Evolutionary conservation across 2,888 invertebrate species (phyloP), one percentile per base, ranked within the genome.

Genomic region (Aphodius sticticus): DNA sequence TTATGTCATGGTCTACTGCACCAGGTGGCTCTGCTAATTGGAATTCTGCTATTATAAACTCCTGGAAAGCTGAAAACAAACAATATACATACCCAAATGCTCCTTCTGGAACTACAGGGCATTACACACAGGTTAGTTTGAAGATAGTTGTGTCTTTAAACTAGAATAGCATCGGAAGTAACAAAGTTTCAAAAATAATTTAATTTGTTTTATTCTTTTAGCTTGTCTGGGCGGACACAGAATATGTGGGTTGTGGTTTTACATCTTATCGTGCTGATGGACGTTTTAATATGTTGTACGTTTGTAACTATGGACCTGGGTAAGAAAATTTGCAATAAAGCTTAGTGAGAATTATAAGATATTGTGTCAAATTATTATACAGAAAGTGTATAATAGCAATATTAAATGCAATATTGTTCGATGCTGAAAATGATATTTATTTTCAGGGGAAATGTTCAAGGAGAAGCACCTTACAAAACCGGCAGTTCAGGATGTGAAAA

Each of bases 291-390:
- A 16, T 77, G n/a, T 15, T 77, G 1, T 75, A 77, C 53, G 77
- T 80, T 12, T 80, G 80, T n/a, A 77, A 80, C 70, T 80, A 80
- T 35, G 80, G 80, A 37, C 78, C 80, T 37, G 37, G 69, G 80
- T 80, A 78, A 80, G 36, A n/a, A n/a, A n/a, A n/a, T n/a, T n/a
- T n/a, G n/a, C n/a, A n/a, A n/a, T n/a, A n/a, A n/a, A n/a, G n/a
- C n/a, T n/a, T n/a, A n/a, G n/a, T n/a, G n/a, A n/a, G n/a, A n/a
- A n/a, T n/a, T n/a, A n/a, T n/a, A n/a, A n/a, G n/a, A n/a, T n/a
- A n/a, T n/a, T n/a, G n/a, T n/a, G n/a, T n/a, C n/a, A n/a, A n/a
- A n/a, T n/a, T n/a, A n/a, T n/a, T n/a, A n/a, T n/a, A n/a, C n/a
- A n/a, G n/a, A n/a, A n/a, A n/a, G n/a, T n/a, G n/a, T n/a, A n/a